Evolutionary conservation across 2,113 vertebrate species (phyloP).

Genomic region (Pelecanus crispus): DNA sequence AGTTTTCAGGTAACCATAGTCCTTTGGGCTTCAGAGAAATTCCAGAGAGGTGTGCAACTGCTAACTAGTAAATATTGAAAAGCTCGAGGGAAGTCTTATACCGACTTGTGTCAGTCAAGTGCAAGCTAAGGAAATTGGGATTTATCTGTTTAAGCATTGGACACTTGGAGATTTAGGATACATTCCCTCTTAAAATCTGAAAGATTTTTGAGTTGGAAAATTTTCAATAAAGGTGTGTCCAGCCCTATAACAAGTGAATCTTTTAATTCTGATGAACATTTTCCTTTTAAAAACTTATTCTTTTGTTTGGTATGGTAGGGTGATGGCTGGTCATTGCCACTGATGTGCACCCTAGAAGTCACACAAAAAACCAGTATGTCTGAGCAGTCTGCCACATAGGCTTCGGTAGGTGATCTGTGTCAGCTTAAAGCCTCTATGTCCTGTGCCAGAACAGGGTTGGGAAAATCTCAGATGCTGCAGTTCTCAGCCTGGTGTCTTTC

Average conservation of each 20-base stretch:
- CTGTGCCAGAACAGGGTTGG: background rate
- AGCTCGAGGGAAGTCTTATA: background rate
- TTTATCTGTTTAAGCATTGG: background rate
- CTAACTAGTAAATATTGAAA: background rate
- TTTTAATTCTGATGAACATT: background rate
- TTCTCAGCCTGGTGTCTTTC: background rate
- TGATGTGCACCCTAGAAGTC: fast-evolving
- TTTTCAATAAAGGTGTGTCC: background rate
- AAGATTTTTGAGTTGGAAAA: background rate
- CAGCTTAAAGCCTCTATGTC: background rate
- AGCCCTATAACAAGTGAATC: background rate
- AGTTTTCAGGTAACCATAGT: background rate
- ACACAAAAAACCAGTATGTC: fast-evolving
- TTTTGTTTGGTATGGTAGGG: background rate
- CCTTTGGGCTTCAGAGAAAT: background rate
- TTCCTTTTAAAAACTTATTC: background rate
- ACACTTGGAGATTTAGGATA: background rate
- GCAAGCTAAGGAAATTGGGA: background rate
- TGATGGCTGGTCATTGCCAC: background rate
- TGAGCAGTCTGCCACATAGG: background rate
- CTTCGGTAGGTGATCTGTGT: background rate
- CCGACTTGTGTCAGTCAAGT: background rate
- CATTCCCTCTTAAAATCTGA: background rate
- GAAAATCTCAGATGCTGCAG: background rate
- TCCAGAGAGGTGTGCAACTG: background rate